phyloP scores from a whole-genome alignment of 2,888 invertebrate species.

The Zootermopsis nevadensis region DNA sequence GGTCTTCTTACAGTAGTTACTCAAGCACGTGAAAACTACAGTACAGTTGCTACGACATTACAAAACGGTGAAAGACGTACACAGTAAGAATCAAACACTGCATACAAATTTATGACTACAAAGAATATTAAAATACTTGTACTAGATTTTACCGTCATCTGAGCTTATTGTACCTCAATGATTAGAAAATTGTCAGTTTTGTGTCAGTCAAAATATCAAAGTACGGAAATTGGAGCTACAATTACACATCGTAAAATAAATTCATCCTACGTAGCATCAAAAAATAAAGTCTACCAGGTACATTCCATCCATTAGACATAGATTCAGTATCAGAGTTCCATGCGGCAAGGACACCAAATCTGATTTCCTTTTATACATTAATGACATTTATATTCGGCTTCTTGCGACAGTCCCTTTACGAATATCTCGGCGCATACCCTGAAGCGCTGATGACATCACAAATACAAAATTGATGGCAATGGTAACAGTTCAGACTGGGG shows the following conservation, averaged over 20 bases:
- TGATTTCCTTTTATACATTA: too few species aligned
- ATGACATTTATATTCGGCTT: too few species aligned
- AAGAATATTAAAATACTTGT: not conserved
- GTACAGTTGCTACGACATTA: too few species aligned
- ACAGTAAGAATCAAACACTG: not conserved
- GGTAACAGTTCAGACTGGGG: conserved; percentile 32
- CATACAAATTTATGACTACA: not conserved
- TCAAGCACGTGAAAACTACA: too few species aligned
- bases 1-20: too few species aligned
- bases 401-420: too few species aligned
- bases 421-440: too few species aligned
- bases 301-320: not conserved
- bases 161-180: not conserved
- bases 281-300: not conserved
- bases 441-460: not conserved
- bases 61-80: too few species aligned
- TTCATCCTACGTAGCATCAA: not conserved
- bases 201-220: not conserved
- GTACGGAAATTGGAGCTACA: not conserved
- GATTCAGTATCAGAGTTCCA: too few species aligned
- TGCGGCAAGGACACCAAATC: too few species aligned
- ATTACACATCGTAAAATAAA: not conserved
- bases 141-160: not conserved
- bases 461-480: not conserved
- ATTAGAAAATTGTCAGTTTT: not conserved